A percentile compares a stretch with the other conserved stretches of the same genome.
Conservation (phyloP, 53 echinoderm and acorn worm genomes). For the Temnopleurus reevesii region DNA sequence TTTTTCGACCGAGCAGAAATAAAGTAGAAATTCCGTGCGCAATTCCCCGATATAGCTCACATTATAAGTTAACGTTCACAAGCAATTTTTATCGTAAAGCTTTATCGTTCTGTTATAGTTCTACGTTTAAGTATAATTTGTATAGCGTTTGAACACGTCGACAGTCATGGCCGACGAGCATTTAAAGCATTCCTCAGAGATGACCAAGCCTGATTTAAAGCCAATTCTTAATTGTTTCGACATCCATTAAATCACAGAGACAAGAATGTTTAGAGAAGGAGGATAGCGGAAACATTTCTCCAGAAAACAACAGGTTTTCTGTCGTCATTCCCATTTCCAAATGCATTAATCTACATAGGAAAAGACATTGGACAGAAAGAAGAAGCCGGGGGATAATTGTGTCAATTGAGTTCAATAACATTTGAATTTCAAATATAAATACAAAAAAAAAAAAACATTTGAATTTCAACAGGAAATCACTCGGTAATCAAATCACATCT, state of each 20-base stretch:
- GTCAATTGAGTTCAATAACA: neutral
- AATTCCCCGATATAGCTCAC: too few species aligned
- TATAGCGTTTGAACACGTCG: too few species aligned
- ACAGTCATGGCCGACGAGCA: too few species aligned
- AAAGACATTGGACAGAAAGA: neutral
- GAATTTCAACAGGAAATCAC: neutral
- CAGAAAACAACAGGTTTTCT: neutral
- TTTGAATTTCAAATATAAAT: neutral
- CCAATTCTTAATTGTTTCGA: slow-evolving; percentile 19
- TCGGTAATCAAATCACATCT: neutral
- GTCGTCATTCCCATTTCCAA: neutral
- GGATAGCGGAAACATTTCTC: neutral
- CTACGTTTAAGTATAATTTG: too few species aligned
- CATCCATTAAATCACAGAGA: neutral
- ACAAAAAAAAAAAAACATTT: neutral
- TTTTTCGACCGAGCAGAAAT: too few species aligned
- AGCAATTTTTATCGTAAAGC: too few species aligned
- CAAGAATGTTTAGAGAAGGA: neutral
- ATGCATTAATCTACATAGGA: neutral
- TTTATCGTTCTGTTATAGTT: too few species aligned
- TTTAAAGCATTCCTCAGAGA: neutral
- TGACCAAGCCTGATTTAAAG: slow-evolving; percentile 3
- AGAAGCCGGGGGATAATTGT: neutral
- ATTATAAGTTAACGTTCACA: too few species aligned
- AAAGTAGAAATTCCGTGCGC: too few species aligned